Conservation (phyloP, 2,113 vertebrate genomes). For the Nycticryphes semicollaris region DNA sequence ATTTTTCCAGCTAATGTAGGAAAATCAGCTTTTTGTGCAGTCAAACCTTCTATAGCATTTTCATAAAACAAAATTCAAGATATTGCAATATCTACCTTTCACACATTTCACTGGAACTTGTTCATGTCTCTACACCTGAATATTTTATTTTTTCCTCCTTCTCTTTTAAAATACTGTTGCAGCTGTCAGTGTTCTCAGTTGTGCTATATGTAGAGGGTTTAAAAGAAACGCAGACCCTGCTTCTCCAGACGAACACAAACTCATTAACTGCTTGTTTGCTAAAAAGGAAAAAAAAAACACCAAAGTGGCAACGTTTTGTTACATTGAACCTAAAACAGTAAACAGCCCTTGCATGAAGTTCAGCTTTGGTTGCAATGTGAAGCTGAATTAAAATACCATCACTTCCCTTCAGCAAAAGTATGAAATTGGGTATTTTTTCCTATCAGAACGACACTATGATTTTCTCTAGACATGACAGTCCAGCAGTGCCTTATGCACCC, state of each 20-base stretch:
- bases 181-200: background rate
- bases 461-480: background rate
- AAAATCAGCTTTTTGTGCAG: background rate
- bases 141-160: background rate
- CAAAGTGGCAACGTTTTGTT: background rate
- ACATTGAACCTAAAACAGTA: background rate
- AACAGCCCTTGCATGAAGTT: background rate
- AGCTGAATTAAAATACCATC: background rate
- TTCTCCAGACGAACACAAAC: background rate
- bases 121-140: background rate
- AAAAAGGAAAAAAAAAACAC: background rate
- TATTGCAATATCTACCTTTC: background rate
- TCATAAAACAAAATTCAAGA: background rate
- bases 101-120: background rate
- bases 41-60: background rate
- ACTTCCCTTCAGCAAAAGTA: background rate
- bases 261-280: background rate
- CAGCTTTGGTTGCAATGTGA: too few species aligned
- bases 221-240: background rate
- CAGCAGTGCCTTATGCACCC: fast-evolving
- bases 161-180: background rate
- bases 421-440: background rate
- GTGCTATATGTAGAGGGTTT: background rate
- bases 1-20: background rate
- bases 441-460: background rate